These are phyloP conservation scores for Macrobrachium nipponense DNA, from an alignment of 1,140 invertebrate species.

Conservation along the genomic window DNA sequence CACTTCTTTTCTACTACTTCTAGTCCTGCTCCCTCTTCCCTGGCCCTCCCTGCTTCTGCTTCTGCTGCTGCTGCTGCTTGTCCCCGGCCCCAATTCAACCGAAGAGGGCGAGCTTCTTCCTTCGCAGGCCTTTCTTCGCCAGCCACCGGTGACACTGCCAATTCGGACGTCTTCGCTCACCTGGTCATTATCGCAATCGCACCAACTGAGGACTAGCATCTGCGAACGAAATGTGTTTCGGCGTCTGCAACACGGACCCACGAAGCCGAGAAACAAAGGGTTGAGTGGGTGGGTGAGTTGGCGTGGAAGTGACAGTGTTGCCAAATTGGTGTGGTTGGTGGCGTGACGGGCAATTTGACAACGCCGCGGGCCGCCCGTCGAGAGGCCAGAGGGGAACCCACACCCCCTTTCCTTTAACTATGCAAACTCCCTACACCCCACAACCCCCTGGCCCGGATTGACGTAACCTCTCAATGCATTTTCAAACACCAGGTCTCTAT, in stretches of 20 bases:
- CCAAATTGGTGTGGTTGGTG: conserved; percentile 57
- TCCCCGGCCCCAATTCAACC: neutral
- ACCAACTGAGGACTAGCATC: neutral
- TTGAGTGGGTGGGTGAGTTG: conserved; percentile 52
- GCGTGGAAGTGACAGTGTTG: conserved; percentile 62
- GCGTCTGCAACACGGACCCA: neutral
- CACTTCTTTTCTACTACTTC: conserved; percentile 1
- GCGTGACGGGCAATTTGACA: conserved; percentile 61
- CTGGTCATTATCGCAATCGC: no score
- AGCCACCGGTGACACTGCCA: no score
- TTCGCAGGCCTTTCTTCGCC: neutral
- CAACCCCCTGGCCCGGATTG: no score
- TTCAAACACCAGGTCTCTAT: no score
- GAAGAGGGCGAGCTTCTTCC: neutral
- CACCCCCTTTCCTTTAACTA: conserved; percentile 12
- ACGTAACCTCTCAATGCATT: no score
- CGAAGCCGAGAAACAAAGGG: conserved; percentile 56
- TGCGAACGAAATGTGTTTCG: neutral
- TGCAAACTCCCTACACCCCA: neutral
- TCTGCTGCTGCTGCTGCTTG: neutral
- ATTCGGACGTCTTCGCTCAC: no score
- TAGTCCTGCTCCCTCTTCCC: conserved; percentile 14
- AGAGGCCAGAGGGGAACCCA: conserved; percentile 57
- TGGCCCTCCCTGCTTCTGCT: neutral
- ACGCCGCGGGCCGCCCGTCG: conserved; percentile 60